Evolutionary conservation across 2,888 invertebrate genomes (phyloP).

Genomic region (Tipula helvola): DNA sequence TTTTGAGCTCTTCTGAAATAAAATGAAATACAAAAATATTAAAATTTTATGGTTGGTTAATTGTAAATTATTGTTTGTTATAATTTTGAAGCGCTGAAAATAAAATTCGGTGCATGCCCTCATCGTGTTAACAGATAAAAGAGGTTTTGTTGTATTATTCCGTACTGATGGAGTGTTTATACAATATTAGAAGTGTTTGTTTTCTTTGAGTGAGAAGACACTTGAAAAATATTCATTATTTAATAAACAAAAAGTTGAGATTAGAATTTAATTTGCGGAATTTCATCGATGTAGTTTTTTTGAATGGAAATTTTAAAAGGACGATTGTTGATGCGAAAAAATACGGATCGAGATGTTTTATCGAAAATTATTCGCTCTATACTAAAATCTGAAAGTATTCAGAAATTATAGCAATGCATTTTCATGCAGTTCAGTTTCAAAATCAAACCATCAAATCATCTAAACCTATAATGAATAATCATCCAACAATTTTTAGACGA

Average conservation of each 20-base stretch:
- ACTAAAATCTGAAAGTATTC: no score
- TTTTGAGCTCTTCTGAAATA: background rate
- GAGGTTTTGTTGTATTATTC: background rate
- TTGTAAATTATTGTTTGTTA: background rate
- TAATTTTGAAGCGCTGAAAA: background rate
- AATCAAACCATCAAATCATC: no score
- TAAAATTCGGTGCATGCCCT: background rate
- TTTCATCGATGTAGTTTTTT: background rate
- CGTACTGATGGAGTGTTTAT: background rate
- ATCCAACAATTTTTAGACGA: no score
- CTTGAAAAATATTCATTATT: background rate
- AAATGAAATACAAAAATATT: background rate
- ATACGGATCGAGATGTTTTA: no score
- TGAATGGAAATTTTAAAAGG: no score
- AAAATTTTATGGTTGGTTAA: background rate
- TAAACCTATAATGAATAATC: no score
- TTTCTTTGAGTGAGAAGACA: background rate
- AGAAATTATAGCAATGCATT: no score
- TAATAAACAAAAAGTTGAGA: background rate
- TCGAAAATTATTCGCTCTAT: no score
- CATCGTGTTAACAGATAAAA: background rate
- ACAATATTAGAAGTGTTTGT: background rate
- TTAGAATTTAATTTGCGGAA: background rate
- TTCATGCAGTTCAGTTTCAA: no score
- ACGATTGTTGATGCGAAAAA: no score